A percentile compares a stretch with the other conserved stretches of the same genome.
These are phyloP conservation scores for Synchiropus splendidus DNA, from an alignment of 2,113 vertebrate genomes.

Conservation along the genomic window DNA sequence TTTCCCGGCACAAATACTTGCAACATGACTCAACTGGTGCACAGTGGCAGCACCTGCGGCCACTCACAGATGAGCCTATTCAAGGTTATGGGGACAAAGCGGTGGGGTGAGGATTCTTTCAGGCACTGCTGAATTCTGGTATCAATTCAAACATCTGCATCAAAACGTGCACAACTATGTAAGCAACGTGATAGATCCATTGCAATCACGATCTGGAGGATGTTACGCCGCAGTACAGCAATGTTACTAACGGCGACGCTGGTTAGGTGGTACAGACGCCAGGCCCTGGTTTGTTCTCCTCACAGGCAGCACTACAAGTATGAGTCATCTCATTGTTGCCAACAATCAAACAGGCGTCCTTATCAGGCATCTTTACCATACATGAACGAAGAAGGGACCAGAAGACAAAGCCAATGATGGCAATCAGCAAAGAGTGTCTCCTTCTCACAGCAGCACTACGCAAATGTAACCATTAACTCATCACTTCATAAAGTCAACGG, in stretches of 20 bases:
- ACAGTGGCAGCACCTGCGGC: slow-evolving; percentile 28
- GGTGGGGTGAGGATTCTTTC: slow-evolving; percentile 11
- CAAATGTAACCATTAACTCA: no score
- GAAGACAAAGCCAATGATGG: no score
- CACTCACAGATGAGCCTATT: slow-evolving; percentile 16
- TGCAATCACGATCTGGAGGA: slow-evolving; percentile 39
- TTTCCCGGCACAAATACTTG: slow-evolving; percentile 1
- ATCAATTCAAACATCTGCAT: slow-evolving; percentile 43
- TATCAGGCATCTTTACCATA: no score
- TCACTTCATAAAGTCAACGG: slow-evolving; percentile 1
- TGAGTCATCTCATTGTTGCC: no score
- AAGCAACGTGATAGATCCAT: slow-evolving; percentile 39
- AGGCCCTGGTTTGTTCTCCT: slow-evolving; percentile 34
- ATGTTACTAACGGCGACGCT: slow-evolving; percentile 39
- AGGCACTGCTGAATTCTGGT: slow-evolving; percentile 9
- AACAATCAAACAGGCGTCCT: no score
- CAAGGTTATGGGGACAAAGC: slow-evolving; percentile 38
- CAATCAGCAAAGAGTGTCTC: no score
- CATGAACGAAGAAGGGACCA: no score
- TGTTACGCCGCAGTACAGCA: slow-evolving; percentile 26
- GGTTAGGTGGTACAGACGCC: slow-evolving; percentile 23
- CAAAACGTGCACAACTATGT: slow-evolving; percentile 33
- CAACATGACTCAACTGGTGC: slow-evolving; percentile 25
- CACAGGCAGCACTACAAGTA: slow-evolving; percentile 3
- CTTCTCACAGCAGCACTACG: no score